Percentiles rank a stretch among this genome's conserved stretches.
These are phyloP conservation scores for Odocoileus virginianus DNA, from an alignment of 2,113 vertebrate species.

Conservation along the genomic window DNA sequence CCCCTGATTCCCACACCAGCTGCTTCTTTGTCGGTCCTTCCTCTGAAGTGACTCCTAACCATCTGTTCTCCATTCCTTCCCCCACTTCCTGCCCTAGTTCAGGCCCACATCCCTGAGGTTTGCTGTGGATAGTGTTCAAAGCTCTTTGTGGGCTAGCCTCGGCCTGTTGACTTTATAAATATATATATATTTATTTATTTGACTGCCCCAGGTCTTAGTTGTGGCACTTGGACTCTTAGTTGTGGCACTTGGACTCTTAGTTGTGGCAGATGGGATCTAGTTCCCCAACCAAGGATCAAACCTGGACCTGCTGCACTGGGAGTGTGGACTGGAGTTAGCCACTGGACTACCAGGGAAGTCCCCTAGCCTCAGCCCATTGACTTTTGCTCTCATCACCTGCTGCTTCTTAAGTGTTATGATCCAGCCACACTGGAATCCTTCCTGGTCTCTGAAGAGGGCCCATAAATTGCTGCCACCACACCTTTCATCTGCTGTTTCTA, in stretches of 20 bases:
- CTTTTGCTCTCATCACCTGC: background rate
- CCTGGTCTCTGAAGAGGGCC: background rate
- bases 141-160: background rate
- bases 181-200: background rate
- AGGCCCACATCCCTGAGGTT: background rate
- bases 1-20: too few relatives aligned
- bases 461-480: background rate
- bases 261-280: background rate
- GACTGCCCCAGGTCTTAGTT: background rate
- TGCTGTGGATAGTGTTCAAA: background rate
- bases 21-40: background rate
- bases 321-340: background rate
- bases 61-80: background rate
- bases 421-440: background rate
- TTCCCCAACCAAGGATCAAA: background rate
- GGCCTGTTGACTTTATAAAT: background rate
- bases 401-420: background rate
- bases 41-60: background rate
- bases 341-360: background rate
- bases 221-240: background rate
- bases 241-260: background rate
- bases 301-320: background rate
- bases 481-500: background rate
- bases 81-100: background rate
- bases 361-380: background rate